Evolutionary conservation across 1,140 invertebrate genomes (phyloP).

Genomic region (Pachyrhynchus sulphureomaculatus): DNA sequence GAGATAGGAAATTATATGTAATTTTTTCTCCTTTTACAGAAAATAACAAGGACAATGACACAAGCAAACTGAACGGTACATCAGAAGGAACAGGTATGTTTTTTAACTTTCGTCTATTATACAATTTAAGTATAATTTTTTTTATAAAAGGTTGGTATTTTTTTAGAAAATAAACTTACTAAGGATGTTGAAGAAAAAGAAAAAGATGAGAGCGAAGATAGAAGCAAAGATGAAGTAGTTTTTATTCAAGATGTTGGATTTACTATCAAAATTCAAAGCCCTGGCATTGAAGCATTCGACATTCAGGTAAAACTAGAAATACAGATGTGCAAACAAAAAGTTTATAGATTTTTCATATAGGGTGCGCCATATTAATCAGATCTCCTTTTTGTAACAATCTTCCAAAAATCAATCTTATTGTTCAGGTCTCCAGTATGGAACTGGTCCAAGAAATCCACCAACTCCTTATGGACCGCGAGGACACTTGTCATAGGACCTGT

Average conservation of each 20-base stretch:
- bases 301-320: conserved; percentile 85
- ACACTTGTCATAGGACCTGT: conserved; percentile 96
- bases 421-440: conserved; percentile 97
- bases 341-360: too few relatives aligned
- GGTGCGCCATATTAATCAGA: too few relatives aligned
- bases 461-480: conserved; percentile 95
- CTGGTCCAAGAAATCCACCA: conserved; percentile 99
- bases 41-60: neutral
- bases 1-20: too few relatives aligned
- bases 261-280: conserved; percentile 87
- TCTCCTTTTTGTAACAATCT: too few relatives aligned
- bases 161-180: conserved; percentile 35
- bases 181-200: conserved; percentile 53
- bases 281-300: conserved; percentile 86
- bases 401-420: too few relatives aligned
- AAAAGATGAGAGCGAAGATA: conserved; percentile 62
- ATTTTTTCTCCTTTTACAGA: neutral
- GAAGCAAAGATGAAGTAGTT: conserved; percentile 76
- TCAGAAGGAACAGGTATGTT: neutral
- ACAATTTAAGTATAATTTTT: too few relatives aligned
- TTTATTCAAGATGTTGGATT: conserved; percentile 94
- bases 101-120: too few relatives aligned
- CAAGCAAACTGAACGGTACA: neutral
- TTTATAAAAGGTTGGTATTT: neutral
- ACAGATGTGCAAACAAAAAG: too few relatives aligned